Conservation (phyloP, 2,797 vertebrate genomes). For the Garrulus glandarius region DNA sequence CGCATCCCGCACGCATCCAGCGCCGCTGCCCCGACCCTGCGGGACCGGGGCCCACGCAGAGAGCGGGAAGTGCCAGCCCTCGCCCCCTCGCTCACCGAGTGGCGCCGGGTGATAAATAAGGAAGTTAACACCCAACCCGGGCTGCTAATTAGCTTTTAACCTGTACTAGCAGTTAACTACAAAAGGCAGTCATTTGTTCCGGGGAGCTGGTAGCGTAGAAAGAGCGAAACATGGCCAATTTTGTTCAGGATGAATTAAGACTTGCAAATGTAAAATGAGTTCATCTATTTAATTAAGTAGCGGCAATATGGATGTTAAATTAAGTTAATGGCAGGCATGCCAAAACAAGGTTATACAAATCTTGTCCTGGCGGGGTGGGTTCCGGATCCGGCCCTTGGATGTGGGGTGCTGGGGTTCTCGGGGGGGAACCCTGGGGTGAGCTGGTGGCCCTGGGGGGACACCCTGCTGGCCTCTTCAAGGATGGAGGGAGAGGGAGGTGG, state of each 20-base stretch:
- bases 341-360: conserved; percentile 62
- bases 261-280: conserved; percentile 70
- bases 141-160: conserved; percentile 74
- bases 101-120: conserved; percentile 69
- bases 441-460: neutral
- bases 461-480: neutral
- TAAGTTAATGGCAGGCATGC: conserved; percentile 65
- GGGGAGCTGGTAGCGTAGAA: conserved; percentile 62
- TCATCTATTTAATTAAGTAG: conserved; percentile 78
- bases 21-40: neutral
- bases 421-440: neutral
- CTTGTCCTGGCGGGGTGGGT: neutral
- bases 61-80: neutral
- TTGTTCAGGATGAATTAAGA: conserved; percentile 74
- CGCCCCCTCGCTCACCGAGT: conserved; percentile 5
- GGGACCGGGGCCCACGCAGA: neutral
- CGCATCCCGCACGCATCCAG: neutral
- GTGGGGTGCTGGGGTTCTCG: neutral
- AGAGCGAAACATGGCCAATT: conserved; percentile 67
- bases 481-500: neutral
- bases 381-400: neutral
- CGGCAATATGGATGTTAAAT: conserved; percentile 68
- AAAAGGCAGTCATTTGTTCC: conserved; percentile 72
- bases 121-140: conserved; percentile 59
- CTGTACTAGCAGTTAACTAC: conserved; percentile 68